Conservation (phyloP, 2,797 vertebrate genomes). For the Lithobates pipiens region DNA sequence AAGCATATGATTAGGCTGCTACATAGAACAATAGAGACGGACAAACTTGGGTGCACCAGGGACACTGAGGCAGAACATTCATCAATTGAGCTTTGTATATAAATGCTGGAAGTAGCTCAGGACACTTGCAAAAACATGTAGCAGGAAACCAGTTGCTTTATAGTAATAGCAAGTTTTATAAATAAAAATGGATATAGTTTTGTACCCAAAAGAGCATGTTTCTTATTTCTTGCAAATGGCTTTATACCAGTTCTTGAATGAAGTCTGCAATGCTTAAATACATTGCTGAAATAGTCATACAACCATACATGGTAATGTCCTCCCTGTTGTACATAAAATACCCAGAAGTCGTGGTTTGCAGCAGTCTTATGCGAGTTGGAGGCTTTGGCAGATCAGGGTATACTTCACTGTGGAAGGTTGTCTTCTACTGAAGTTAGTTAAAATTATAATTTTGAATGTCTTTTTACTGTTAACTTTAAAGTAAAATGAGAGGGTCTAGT, state of each 20-base stretch:
- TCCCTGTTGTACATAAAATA: neutral
- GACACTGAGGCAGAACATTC: conserved; percentile 38
- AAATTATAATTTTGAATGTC: too few species aligned
- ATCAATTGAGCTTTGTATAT: conserved; percentile 52
- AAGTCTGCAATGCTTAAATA: neutral
- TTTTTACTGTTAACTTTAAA: too few species aligned
- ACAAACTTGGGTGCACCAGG: conserved; percentile 37
- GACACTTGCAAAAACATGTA: neutral
- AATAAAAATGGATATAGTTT: too few species aligned
- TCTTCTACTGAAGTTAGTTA: too few species aligned
- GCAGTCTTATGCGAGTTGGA: neutral
- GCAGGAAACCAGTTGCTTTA: neutral
- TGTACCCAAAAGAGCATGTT: neutral
- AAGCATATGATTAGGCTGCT: conserved; percentile 63
- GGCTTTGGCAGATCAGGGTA: too few species aligned
- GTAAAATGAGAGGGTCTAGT: too few species aligned
- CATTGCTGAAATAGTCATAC: neutral
- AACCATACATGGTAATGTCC: neutral
- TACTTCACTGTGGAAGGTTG: too few species aligned
- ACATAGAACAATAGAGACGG: conserved; percentile 59
- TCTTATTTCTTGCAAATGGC: neutral
- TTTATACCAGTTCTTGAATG: neutral
- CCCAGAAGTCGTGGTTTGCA: neutral
- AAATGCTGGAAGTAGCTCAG: conserved; percentile 11
- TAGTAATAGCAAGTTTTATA: too few species aligned